phyloP scores from a whole-genome alignment of 2,888 invertebrate genomes.

The Thereva unica region DNA sequence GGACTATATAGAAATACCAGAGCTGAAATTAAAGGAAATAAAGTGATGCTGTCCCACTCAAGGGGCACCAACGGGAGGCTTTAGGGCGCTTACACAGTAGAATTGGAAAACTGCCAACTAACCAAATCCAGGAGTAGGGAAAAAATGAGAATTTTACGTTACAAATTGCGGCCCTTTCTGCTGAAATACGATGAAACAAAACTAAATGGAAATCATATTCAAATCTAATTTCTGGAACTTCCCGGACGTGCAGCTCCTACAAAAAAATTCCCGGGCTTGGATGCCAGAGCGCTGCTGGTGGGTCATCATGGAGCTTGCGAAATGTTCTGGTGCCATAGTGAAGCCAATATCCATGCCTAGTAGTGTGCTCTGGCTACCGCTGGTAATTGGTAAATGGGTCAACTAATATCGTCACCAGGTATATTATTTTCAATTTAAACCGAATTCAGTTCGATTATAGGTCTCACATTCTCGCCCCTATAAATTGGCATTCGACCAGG shows the following conservation, averaged over 20 bases:
- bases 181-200: neutral
- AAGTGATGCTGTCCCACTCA: too few relatives aligned
- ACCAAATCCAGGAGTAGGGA: neutral
- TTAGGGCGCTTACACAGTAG: too few relatives aligned
- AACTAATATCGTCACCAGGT: conserved; percentile 20
- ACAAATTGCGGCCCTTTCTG: neutral
- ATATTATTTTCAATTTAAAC: neutral
- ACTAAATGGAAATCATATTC: conserved; percentile 4
- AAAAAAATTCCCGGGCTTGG: neutral
- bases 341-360: neutral
- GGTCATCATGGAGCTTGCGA: conserved; percentile 18
- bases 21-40: too few relatives aligned
- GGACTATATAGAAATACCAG: too few relatives aligned
- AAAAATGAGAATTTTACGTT: conserved; percentile 1
- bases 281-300: conserved; percentile 16
- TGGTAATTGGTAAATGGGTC: conserved; percentile 18
- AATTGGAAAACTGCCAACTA: too few relatives aligned
- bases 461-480: too few relatives aligned
- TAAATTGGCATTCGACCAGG: too few relatives aligned
- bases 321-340: conserved; percentile 24
- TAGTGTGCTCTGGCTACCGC: too few relatives aligned
- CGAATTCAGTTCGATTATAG: conserved; percentile 9
- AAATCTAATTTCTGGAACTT: neutral
- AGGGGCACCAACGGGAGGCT: too few relatives aligned
- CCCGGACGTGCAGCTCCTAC: neutral